A percentile compares a stretch with the other conserved stretches of the same genome.
Evolutionary conservation across 2,888 invertebrate genomes (phyloP).

Genomic region (Lottia scabra): DNA sequence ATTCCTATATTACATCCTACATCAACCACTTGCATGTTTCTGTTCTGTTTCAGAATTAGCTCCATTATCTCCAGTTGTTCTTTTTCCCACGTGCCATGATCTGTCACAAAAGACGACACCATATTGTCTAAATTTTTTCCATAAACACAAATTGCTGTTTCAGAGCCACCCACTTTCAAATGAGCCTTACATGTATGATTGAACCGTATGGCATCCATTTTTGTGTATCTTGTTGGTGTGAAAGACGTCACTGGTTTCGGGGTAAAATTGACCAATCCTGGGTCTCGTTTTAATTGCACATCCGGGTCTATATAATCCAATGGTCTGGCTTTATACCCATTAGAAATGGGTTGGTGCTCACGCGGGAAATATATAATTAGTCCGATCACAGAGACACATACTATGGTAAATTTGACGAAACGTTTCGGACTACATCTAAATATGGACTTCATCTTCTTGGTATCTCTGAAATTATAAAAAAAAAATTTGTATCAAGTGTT

Average conservation of each 20-base stretch:
- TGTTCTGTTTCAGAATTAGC: slow-evolving; percentile 24
- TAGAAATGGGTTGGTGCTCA: too few species aligned
- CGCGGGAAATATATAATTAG: too few species aligned
- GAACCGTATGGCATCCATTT: background rate
- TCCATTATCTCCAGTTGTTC: slow-evolving; percentile 39
- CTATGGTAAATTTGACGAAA: too few species aligned
- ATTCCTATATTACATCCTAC: slow-evolving; percentile 49
- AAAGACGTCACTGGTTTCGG: background rate
- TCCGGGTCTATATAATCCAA: background rate
- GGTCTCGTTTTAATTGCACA: background rate
- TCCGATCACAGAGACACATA: too few species aligned
- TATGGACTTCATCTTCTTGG: too few species aligned
- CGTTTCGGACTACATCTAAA: too few species aligned
- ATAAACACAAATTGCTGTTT: slow-evolving; percentile 40
- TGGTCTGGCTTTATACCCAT: too few species aligned
- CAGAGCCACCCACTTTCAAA: slow-evolving; percentile 33
- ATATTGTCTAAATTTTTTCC: slow-evolving; percentile 34
- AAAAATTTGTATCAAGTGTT: too few species aligned
- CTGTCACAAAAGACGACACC: slow-evolving; percentile 41
- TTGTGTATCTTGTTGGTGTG: background rate
- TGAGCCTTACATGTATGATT: slow-evolving; percentile 14
- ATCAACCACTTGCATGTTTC: slow-evolving; percentile 36
- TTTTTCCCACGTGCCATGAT: slow-evolving; percentile 46
- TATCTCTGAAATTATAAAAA: too few species aligned
- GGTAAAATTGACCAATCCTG: background rate